These are phyloP conservation scores for Heteropelma amictum DNA, from an alignment of 2,888 invertebrate species.

Conservation along the genomic window DNA sequence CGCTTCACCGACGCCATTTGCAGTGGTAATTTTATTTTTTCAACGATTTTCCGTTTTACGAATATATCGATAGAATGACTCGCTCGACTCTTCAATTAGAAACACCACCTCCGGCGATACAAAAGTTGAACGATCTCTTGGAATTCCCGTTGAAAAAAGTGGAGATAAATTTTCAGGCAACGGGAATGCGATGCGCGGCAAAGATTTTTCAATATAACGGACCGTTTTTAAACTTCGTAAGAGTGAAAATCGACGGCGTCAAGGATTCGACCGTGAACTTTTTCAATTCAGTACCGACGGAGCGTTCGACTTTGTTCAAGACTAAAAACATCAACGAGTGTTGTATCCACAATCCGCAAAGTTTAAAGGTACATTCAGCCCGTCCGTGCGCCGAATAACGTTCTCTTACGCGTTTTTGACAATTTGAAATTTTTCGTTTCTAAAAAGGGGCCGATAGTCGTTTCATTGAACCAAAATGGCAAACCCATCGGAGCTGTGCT, in stretches of 20 bases:
- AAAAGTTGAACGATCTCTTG: constrained; percentile 58
- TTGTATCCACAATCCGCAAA: constrained; percentile 69
- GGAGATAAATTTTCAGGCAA: constrained; percentile 62
- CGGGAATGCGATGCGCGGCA: constrained; percentile 58
- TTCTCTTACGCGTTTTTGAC: neutral
- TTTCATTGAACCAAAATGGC: constrained; percentile 64
- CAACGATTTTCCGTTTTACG: neutral
- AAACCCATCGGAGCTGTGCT: constrained; percentile 60
- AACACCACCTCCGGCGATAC: constrained; percentile 49
- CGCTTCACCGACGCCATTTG: constrained; percentile 66
- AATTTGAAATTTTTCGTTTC: constrained; percentile 19
- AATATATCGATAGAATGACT: neutral
- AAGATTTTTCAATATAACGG: constrained; percentile 61
- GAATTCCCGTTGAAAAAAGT: constrained; percentile 59
- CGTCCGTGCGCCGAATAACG: neutral
- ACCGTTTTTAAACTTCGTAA: constrained; percentile 68
- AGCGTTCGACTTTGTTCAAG: constrained; percentile 66
- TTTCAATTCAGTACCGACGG: constrained; percentile 63
- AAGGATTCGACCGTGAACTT: constrained; percentile 63
- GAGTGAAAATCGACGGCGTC: constrained; percentile 57
- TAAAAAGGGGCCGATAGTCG: constrained; percentile 64
- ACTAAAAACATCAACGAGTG: constrained; percentile 62
- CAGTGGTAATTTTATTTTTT: constrained; percentile 21
- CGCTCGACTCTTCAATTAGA: constrained; percentile 50
- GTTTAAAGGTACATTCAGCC: constrained; percentile 43